Evolutionary conservation across 2,888 invertebrate genomes (phyloP).

Genomic region (Helicoverpa assulta): DNA sequence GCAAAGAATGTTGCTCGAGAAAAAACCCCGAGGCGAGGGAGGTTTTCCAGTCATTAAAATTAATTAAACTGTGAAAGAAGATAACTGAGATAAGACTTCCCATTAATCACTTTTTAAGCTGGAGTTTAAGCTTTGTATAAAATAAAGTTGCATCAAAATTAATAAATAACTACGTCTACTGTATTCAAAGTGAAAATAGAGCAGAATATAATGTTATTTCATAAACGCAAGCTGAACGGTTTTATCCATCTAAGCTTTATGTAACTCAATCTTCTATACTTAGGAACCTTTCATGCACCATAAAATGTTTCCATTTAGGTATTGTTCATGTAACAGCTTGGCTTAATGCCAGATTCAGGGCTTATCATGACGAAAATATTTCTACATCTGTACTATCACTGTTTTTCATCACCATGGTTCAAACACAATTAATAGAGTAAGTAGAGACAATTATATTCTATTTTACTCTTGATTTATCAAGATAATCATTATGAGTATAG

Average conservation of each 20-base stretch:
- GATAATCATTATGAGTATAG: background rate
- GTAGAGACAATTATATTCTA: background rate
- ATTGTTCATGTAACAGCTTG: conserved; percentile 19
- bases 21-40: background rate
- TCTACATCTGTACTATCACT: background rate
- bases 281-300: background rate
- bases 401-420: background rate
- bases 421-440: background rate
- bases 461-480: background rate
- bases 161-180: no score
- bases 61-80: conserved; percentile 9
- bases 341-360: conserved; percentile 29
- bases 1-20: background rate
- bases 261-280: no score
- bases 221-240: no score
- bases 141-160: no score
- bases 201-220: no score
- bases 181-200: no score
- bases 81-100: background rate
- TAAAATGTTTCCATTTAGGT: background rate
- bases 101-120: conserved; percentile 17
- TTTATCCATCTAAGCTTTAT: no score
- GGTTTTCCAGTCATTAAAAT: conserved; percentile 2
- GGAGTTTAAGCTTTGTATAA: no score
- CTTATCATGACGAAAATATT: background rate